Conservation (phyloP, 1,140 invertebrate species). For the Tetraneura akinire region DNA sequence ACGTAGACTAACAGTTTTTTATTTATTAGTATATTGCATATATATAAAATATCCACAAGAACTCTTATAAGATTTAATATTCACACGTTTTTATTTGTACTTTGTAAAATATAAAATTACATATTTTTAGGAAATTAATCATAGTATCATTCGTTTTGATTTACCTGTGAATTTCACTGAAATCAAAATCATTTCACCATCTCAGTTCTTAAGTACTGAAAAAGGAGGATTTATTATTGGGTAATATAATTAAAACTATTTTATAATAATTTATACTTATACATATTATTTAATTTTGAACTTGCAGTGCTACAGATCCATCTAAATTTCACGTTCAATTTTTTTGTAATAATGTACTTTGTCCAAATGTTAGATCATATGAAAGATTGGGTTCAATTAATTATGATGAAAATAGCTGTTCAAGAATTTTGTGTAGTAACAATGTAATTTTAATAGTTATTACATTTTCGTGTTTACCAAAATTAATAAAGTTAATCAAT, state of each 20-base stretch:
- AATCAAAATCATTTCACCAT: conserved; percentile 1
- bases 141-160: neutral
- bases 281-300: neutral
- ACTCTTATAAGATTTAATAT: no score
- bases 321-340: neutral
- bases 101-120: no score
- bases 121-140: neutral
- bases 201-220: neutral
- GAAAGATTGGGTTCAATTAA: neutral
- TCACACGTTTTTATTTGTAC: no score
- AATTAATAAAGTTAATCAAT: neutral
- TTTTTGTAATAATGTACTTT: neutral
- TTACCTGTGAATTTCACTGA: neutral
- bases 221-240: neutral
- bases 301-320: neutral
- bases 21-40: no score
- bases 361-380: neutral
- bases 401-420: neutral
- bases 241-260: conserved; percentile 10
- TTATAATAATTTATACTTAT: no score
- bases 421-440: neutral
- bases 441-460: neutral
- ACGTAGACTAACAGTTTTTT: no score
- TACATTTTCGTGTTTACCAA: no score
- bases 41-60: no score